phyloP scores from a whole-genome alignment of 2,797 vertebrate species.

The Menidia menidia region DNA sequence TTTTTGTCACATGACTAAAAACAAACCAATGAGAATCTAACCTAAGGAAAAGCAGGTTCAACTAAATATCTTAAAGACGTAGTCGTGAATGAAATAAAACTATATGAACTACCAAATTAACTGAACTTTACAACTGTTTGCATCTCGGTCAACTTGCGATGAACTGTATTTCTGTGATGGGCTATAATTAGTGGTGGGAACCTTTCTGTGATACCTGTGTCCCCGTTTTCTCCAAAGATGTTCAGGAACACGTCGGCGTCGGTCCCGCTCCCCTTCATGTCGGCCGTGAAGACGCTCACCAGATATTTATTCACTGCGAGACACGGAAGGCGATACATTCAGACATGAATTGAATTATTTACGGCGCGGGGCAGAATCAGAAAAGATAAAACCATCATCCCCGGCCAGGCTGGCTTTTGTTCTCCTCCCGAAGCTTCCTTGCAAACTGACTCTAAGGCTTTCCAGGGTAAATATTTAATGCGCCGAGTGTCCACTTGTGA shows the following conservation, averaged over 20 bases:
- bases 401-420: not conserved
- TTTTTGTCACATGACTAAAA: too few relatives aligned
- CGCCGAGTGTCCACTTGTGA: constrained; percentile 14
- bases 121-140: too few relatives aligned
- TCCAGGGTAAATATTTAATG: constrained; percentile 68
- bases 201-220: constrained; percentile 80
- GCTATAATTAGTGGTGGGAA: not conserved
- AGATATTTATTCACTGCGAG: constrained; percentile 94
- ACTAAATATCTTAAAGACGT: too few relatives aligned
- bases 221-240: constrained; percentile 95
- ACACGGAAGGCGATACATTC: constrained; percentile 38
- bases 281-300: constrained; percentile 92
- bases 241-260: constrained; percentile 96
- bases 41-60: too few relatives aligned
- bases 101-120: too few relatives aligned
- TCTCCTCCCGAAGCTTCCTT: constrained; percentile 3
- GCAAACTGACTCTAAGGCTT: constrained; percentile 28
- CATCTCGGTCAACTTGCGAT: too few relatives aligned
- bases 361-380: not conserved
- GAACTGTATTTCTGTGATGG: too few relatives aligned
- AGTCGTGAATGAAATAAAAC: too few relatives aligned
- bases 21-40: too few relatives aligned
- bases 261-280: constrained; percentile 93
- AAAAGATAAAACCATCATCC: not conserved
- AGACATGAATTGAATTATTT: not conserved